Conservation (phyloP, 2,113 vertebrate species). For the Platichthys stellatus region DNA sequence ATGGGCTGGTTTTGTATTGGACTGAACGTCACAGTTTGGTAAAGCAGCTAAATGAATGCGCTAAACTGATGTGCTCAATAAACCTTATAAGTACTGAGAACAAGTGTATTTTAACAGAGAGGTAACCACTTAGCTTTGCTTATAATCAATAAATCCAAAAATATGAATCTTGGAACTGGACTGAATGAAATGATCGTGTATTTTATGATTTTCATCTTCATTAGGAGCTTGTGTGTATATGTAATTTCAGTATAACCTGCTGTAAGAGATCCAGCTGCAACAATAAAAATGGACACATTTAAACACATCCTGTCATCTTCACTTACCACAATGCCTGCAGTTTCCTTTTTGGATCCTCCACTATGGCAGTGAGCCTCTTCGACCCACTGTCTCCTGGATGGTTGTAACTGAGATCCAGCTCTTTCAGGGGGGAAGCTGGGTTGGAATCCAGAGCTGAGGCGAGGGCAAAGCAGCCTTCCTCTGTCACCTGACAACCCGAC, state of each 20-base stretch:
- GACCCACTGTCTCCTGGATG: neutral
- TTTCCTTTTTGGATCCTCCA: neutral
- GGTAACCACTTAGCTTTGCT: too few species aligned
- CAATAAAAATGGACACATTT: neutral
- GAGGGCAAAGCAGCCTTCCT: constrained; percentile 37
- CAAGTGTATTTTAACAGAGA: too few species aligned
- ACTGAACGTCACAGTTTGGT: neutral
- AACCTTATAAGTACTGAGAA: too few species aligned
- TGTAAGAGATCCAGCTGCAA: neutral
- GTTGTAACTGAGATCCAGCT: constrained; percentile 59
- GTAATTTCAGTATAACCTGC: neutral
- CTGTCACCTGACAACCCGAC: constrained; percentile 55
- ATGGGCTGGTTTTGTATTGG: neutral
- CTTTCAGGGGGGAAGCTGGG: neutral
- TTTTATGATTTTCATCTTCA: too few species aligned
- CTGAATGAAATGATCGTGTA: too few species aligned
- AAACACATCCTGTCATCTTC: neutral
- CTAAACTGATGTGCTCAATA: neutral
- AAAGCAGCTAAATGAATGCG: too few species aligned
- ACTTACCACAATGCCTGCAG: constrained; percentile 42
- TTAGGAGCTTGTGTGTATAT: neutral
- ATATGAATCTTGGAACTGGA: too few species aligned
- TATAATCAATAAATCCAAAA: too few species aligned
- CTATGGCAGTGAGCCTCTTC: neutral
- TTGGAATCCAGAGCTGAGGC: neutral